Evolutionary conservation across 23 tunicate genomes (phyloP), one percentile per base, ranked within the genome.

Genomic region (Aplidium turbinatum): DNA sequence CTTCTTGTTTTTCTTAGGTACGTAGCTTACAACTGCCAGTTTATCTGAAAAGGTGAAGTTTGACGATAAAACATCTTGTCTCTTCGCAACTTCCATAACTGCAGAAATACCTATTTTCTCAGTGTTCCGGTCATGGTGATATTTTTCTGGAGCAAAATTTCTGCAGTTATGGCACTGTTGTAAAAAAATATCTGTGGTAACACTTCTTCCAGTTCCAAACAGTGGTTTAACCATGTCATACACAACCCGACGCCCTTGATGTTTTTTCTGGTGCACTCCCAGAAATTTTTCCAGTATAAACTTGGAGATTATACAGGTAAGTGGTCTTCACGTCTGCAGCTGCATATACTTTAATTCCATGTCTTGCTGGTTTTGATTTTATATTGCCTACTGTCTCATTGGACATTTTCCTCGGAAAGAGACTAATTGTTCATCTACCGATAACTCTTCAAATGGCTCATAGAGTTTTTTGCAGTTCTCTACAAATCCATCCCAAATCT

Each of bases 141-240:
- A 54, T 54, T 54, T 30, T 54, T 54, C 23, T 42, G 48, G 13
- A 42, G 48, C 13, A 42, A 42, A 42, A 42, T 9, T 42, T 42
- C 48, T 42, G 24, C n/a, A n/a, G n/a, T 11, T 22, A 18, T 54
- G 60, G 60, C 60, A 54, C 60, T n/a, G 60, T 18, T n/a, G 60
- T n/a, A 54, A 54, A 54, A 54, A 54, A 54, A 18, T 54, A n/a
- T 54, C 60, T 54, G 23, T 54, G n/a, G 23, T 54, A n/a, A 54
- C 60, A n/a, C 60, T 54, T 54, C 60, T 54, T 54, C 60, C 60
- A n/a, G 60, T 54, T 54, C 60, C 60, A 54, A 54, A 54, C 60
- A 54, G 60, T 54, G 60, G 60, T 54, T 54, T n/a, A 22, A 54
- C 21, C 60, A 54, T 54, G 60, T 54, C 60, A 54, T 25, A n/a